Base-by-base conservation (phyloP, 2,797 vertebrate genomes). In the Notamacropus eugenii region DNA sequence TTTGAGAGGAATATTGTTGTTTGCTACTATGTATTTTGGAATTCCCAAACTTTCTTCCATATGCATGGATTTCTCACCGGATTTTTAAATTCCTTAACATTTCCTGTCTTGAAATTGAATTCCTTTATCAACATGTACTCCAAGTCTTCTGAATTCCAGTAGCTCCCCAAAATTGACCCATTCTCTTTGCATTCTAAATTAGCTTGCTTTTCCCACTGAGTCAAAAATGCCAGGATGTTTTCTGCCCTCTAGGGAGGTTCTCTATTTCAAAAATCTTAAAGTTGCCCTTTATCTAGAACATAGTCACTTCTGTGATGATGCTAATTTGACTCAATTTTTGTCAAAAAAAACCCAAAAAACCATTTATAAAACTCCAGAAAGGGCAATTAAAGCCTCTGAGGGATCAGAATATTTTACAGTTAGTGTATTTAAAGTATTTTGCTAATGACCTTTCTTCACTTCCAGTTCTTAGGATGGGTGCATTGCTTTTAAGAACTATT, bases 161-260 rank as follows among this genome's bases (percentile, higher is more conserved):
- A 46, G 16, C 74, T 93, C 94, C 58, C 34, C 5, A n/a, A 31
- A 90, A 90, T 24, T 91, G 58, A 57, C 46, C 34, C 55, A 46
- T 82, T 95, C 93, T 95, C 27, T 29, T 55, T 59, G 55, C 59
- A 57, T 93, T 95, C 95, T 94, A 59, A 93, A 62, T 95, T 93
- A 93, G 22, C 5, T 74, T 93, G 54, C 67, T 92, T 95, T 93
- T 82, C 62, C 62, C 59, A 56, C 16, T 59, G 74, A 95, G 46
- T 50, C 74, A 94, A 67, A 93, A 34, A 94, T 93, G 56, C 54
- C 54, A 40, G 58, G 55, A 92, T n/a, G 54, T 31, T 96, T 55
- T 94, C 54, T 87, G 57, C 87, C 11, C 59, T 74, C 57, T 46
- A 40, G 34, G 55, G 82, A 62, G 82, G 90, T 55, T 95, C 54